Percentiles rank a stretch among this genome's conserved stretches.
These are phyloP conservation scores for Picathartes gymnocephalus DNA, from an alignment of 2,113 vertebrate species.

Conservation along the genomic window DNA sequence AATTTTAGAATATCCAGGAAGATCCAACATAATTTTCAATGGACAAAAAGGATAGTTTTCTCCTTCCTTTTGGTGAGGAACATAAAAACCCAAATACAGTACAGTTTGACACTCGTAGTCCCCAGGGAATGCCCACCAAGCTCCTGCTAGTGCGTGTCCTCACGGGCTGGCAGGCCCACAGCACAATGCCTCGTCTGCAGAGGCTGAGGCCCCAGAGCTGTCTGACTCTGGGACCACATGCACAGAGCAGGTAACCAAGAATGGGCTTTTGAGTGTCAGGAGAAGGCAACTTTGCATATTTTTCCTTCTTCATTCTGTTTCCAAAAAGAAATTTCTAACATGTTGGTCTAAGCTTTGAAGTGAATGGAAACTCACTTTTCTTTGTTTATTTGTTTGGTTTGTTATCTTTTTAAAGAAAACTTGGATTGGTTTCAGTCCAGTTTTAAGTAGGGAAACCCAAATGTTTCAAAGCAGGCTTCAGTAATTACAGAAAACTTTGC, in stretches of 20 bases:
- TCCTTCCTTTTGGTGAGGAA: not conserved
- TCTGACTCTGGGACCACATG: slow-evolving; percentile 40
- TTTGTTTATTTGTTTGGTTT: not conserved
- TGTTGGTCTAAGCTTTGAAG: not conserved
- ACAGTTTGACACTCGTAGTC: no score
- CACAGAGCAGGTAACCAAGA: not conserved
- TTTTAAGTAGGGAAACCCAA: not conserved
- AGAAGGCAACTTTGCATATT: not conserved
- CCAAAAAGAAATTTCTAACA: not conserved
- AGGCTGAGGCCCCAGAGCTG: slow-evolving; percentile 49
- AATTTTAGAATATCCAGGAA: not conserved
- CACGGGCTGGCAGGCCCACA: slow-evolving; percentile 75
- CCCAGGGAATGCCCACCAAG: not conserved
- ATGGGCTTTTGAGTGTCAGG: not conserved
- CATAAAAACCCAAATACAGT: not conserved
- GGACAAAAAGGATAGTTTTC: not conserved
- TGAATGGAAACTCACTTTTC: not conserved
- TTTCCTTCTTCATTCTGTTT: not conserved
- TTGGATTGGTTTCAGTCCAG: not conserved
- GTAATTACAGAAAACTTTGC: not conserved
- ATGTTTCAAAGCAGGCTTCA: not conserved
- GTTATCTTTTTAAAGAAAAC: not conserved
- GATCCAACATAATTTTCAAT: not conserved
- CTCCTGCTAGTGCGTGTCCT: not conserved
- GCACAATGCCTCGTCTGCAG: not conserved